Base-by-base conservation (phyloP, 2,113 vertebrate species). In the Miniopterus natalensis region DNA sequence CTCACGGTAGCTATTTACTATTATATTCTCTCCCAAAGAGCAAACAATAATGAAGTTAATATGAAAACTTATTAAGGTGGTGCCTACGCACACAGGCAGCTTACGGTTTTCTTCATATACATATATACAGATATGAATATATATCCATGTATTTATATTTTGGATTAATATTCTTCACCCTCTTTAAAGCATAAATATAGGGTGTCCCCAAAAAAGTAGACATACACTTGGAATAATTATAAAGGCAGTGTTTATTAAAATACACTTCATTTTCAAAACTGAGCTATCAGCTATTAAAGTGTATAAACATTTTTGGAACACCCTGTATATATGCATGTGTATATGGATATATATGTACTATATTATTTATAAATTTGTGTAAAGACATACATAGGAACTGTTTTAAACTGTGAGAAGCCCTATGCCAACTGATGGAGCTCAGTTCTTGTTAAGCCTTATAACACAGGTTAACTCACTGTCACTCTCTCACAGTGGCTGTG, bases 31-130 rank as follows among this genome's bases (percentile, higher is more conserved):
- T 36, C 40, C 12, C 15, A 14, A 88, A 73, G 14, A 95, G 23
- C 21, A 94, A 95, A 94, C 15, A 84, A 49, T 6, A 78, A 59
- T 49, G 45, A 86, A 95, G 21, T 85, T 59, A 88, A 71, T 20
- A 3, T 71, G 68, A 53, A 78, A 81, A 27, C 36, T 83, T 79
- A 88, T 25, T 87, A 77, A 84, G 55, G 8, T 79, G 5, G 6
- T 68, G 1, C 5, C 3, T 57, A 51, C 31, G 36, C 18, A 88
- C 23, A 27, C 1, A 78, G 25, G 13, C 27, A 63, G 8, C 14
- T 94, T 79, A 73, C 40, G 7, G 2, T 31, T 87, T 90, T 92
- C 3, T 87, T 40, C 51, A 25, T 20, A n/a, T 66, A 66, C 14
- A n/a, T 6, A 84, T 5, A 5, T 17, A 63, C 18, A 90, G 15